A percentile compares a stretch with the other conserved stretches of the same genome.
These are phyloP conservation scores for Metallyticus violacea DNA, from an alignment of 2,888 invertebrate genomes.

Conservation along the genomic window DNA sequence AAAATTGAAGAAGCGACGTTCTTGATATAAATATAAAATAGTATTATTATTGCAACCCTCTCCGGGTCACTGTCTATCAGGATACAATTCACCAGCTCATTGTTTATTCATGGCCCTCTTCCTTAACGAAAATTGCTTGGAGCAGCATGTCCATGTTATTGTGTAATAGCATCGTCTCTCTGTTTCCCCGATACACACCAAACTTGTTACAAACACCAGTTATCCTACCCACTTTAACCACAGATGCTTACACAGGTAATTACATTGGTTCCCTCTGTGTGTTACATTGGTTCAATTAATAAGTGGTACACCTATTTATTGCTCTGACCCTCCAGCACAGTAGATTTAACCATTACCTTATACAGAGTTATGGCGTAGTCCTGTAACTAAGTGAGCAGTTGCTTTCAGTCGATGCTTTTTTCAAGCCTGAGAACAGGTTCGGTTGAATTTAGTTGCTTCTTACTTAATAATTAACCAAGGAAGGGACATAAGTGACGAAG, in stretches of 20 bases:
- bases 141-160: not conserved
- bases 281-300: not conserved
- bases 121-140: not conserved
- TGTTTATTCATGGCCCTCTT: not conserved
- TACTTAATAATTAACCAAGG: too few relatives aligned
- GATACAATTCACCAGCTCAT: not conserved
- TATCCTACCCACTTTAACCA: not conserved
- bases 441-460: too few relatives aligned
- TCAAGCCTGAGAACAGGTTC: too few relatives aligned
- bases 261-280: not conserved
- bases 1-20: too few relatives aligned
- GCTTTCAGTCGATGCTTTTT: too few relatives aligned
- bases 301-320: not conserved
- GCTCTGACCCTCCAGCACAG: not conserved
- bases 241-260: not conserved
- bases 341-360: not conserved
- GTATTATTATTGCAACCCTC: too few relatives aligned
- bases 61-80: too few relatives aligned
- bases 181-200: too few relatives aligned
- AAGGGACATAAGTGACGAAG: too few relatives aligned
- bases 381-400: too few relatives aligned
- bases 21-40: too few relatives aligned
- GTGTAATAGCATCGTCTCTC: not conserved
- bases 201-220: too few relatives aligned
- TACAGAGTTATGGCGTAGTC: not conserved